phyloP scores from a whole-genome alignment of 2,113 vertebrate species.

The Myotis lucifugus region DNA sequence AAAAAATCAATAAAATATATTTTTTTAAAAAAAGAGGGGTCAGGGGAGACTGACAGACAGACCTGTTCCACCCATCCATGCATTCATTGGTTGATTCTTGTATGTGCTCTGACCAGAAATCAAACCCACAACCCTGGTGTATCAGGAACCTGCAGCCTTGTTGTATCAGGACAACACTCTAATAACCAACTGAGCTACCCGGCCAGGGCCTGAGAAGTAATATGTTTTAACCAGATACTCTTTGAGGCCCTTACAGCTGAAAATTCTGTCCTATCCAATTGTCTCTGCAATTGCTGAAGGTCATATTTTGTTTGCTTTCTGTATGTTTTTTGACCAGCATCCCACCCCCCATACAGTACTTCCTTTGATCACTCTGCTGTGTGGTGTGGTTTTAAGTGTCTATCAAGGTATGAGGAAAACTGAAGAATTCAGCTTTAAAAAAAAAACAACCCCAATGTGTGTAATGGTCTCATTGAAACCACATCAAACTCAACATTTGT shows the following conservation, averaged over 20 bases:
- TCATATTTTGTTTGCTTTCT: not conserved
- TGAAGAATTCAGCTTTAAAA: slow-evolving; percentile 2
- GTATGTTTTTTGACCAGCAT: not conserved
- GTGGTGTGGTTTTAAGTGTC: slow-evolving; percentile 37
- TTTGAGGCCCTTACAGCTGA: not conserved
- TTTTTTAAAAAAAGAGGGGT: too few relatives aligned
- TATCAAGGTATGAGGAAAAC: slow-evolving; percentile 33
- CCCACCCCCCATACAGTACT: not conserved
- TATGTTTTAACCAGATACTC: not conserved
- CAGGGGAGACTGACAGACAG: not conserved
- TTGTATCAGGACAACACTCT: not conserved
- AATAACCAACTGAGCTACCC: not conserved
- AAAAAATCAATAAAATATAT: too few relatives aligned
- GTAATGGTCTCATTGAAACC: slow-evolving; percentile 23
- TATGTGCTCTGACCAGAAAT: not conserved
- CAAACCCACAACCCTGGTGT: not conserved
- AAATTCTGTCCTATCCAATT: not conserved
- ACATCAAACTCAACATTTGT: not conserved
- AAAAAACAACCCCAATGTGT: not conserved
- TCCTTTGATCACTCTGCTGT: not conserved
- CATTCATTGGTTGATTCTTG: not conserved
- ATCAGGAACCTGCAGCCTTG: too few relatives aligned
- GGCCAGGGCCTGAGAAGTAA: not conserved
- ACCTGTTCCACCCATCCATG: not conserved
- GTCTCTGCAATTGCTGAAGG: not conserved